Conservation (phyloP, 2,113 vertebrate species). For the Vimba vimba region DNA sequence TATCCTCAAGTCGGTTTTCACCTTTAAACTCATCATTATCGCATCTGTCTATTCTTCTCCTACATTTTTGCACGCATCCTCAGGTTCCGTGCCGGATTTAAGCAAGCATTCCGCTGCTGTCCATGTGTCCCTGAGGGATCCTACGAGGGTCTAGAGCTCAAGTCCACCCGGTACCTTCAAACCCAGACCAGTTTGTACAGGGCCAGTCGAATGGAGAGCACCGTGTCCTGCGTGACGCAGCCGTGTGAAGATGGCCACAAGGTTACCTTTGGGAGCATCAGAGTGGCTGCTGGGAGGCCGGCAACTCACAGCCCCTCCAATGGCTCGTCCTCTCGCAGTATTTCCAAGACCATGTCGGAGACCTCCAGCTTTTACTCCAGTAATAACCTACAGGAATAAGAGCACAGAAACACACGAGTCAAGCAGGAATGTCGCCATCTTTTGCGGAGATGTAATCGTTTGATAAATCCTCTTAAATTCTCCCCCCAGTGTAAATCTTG, state of each 20-base stretch:
- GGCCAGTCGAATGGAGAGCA: constrained; percentile 89
- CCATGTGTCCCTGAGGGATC: constrained; percentile 80
- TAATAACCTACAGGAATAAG: constrained; percentile 79
- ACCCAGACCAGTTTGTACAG: constrained; percentile 93
- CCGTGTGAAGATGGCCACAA: constrained; percentile 74
- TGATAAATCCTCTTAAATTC: not conserved
- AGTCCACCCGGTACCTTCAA: constrained; percentile 88
- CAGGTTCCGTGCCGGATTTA: constrained; percentile 95
- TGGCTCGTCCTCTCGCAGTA: constrained; percentile 85
- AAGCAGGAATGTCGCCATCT: not conserved
- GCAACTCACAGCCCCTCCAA: constrained; percentile 81
- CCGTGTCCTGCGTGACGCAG: constrained; percentile 79
- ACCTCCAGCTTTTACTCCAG: constrained; percentile 90
- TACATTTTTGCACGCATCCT: not conserved
- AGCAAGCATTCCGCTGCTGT: constrained; percentile 90
- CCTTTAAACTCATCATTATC: not conserved
- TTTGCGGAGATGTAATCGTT: not conserved
- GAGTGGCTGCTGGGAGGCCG: constrained; percentile 62
- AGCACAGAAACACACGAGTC: not conserved
- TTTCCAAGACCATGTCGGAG: constrained; percentile 89
- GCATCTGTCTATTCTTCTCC: not conserved
- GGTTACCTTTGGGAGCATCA: constrained; percentile 40
- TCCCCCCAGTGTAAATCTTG: not conserved
- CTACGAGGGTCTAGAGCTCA: constrained; percentile 92
- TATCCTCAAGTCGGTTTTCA: not conserved